These are phyloP conservation scores for Phalacrocorax brasilianus DNA, from an alignment of 2,113 vertebrate genomes.

Conservation along the genomic window DNA sequence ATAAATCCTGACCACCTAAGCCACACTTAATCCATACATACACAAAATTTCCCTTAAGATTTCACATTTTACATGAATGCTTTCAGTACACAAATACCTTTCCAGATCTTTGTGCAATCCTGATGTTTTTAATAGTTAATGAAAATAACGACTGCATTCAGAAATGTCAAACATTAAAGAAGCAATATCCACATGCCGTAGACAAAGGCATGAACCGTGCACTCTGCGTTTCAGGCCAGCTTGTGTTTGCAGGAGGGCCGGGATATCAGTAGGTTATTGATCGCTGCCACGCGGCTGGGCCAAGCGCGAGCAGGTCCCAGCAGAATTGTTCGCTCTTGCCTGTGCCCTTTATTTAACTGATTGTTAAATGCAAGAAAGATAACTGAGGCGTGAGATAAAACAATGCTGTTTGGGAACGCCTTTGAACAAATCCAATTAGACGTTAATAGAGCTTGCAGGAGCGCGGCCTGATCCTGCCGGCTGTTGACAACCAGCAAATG, in stretches of 20 bases:
- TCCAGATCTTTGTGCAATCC: background rate
- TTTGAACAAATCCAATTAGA: background rate
- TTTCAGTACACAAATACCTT: background rate
- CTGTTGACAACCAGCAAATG: background rate
- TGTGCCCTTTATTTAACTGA: background rate
- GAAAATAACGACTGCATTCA: background rate
- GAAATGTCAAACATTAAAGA: background rate
- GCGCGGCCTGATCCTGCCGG: background rate
- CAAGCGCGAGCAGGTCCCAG: background rate
- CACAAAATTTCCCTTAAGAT: background rate
- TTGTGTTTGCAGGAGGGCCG: background rate
- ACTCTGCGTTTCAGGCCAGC: background rate
- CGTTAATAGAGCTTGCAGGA: background rate
- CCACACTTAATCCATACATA: background rate
- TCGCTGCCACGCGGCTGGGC: background rate
- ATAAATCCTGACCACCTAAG: background rate
- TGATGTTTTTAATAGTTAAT: background rate
- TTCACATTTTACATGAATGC: constrained; percentile 2
- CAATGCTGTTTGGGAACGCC: background rate
- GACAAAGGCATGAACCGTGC: background rate
- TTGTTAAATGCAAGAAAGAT: background rate
- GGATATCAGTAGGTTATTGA: background rate
- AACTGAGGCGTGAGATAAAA: background rate
- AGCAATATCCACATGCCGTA: fast-evolving
- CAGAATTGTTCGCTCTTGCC: background rate